These are phyloP conservation scores for Pemphredon lugubris DNA, from an alignment of 2,888 invertebrate genomes.

Conservation along the genomic window DNA sequence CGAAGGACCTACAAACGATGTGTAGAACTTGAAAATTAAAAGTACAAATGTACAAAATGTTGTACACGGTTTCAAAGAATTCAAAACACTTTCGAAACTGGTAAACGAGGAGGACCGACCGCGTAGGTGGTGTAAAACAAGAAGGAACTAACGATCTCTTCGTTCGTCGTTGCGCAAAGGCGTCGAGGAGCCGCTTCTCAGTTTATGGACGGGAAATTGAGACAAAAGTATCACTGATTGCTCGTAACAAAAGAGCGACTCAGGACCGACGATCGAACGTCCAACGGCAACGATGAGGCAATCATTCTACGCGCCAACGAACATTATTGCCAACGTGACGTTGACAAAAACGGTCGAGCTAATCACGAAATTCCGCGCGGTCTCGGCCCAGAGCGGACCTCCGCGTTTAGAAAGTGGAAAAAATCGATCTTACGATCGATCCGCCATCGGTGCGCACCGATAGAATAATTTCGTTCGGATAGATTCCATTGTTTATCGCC, in stretches of 20 bases:
- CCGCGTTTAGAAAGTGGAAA: constrained; percentile 77
- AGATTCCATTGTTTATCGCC: constrained; percentile 14
- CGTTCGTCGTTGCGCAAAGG: constrained; percentile 29
- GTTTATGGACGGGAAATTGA: constrained; percentile 3
- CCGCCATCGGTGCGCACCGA: constrained; percentile 8
- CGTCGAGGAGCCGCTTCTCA: constrained; percentile 6
- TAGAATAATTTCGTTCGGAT: constrained; percentile 6
- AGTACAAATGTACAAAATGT: no score
- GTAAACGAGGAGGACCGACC: background rate
- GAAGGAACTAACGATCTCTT: constrained; percentile 23
- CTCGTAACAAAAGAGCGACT: constrained; percentile 33
- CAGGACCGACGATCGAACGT: constrained; percentile 33
- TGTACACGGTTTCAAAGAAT: no score
- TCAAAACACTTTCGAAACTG: no score
- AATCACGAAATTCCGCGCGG: constrained; percentile 75
- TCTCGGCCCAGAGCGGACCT: constrained; percentile 62
- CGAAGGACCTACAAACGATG: no score
- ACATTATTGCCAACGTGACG: constrained; percentile 76
- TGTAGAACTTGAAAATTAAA: no score
- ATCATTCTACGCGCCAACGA: constrained; percentile 78
- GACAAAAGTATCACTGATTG: constrained; percentile 28
- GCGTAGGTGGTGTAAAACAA: constrained; percentile 5
- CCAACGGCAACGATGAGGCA: constrained; percentile 65
- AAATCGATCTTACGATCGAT: constrained; percentile 62
- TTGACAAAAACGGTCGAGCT: constrained; percentile 68